Evolutionary conservation across 92 coral and sea anemone genomes (phyloP), one percentile per base, ranked within the genome.

Genomic region (Epizoanthus ramosus): DNA sequence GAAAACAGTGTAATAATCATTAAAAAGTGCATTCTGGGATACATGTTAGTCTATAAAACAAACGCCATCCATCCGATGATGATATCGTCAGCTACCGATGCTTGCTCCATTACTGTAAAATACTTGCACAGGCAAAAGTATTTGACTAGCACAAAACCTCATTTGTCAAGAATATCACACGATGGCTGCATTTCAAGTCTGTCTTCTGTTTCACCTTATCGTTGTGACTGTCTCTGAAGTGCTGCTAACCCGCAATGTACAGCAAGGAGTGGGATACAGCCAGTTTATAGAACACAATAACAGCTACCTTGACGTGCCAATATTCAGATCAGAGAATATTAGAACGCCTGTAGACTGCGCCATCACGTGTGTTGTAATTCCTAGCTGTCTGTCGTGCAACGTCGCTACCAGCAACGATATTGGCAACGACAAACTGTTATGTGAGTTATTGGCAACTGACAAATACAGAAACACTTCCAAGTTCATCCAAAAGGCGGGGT

Each of bases 251-350:
- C 75, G 57, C 22, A 23, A 71, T 19, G 10, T n/a, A 10, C 25
- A 43, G 28, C 75, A 70, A 70, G 75, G 75, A 7, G 2, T 70
- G 8, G 58, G 75, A 15, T 71, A 71, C 41, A 56, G 75, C 57
- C 75, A 71, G 58, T 71, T 71, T 41, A 43, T 70, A 70, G 33
- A 39, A 16, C 57, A 70, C 75, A 45, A 70, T 70, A 43, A 70
- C 75, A 70, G 75, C 75, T 45, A 45, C 75, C 75, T 52, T 37
- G 75, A 31, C 56, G 57, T 70, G 75, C 57, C 56, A 41, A 8
- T n/a, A 45, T 23, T 41, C 28, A 17, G 6, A 6, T 70, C 75
- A 16, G 5, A 15, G 57, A 37, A 41, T 16, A 18, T 31, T 2
- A 41, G 6, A 2, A 14, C 23, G 28, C 28, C 13, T 1, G 57